Percentiles rank a stretch among this genome's conserved stretches.
phyloP scores from a whole-genome alignment of 2,888 invertebrate species.

The Dicyrtoma fusca region DNA sequence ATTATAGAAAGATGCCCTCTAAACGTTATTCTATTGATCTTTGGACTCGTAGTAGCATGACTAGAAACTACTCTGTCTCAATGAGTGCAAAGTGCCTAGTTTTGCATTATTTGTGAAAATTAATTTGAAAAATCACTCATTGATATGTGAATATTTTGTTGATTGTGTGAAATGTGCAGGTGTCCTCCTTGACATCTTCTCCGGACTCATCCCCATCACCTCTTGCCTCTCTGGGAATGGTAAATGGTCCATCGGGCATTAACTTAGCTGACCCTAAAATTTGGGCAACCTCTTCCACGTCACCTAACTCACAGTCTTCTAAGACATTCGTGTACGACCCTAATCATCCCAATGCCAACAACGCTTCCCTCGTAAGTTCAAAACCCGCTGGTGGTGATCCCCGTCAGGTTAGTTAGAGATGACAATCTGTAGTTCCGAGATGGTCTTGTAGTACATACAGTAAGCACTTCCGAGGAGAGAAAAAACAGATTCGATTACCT shows the following conservation, averaged over 20 bases:
- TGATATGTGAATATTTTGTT: no score
- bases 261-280: constrained; percentile 62
- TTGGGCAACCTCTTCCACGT: constrained; percentile 70
- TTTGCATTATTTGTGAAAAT: not conserved
- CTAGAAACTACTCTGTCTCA: no score
- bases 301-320: constrained; percentile 72
- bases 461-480: not conserved
- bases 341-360: constrained; percentile 48
- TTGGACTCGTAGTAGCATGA: no score
- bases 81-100: no score
- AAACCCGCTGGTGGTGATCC: constrained; percentile 57
- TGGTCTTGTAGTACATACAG: not conserved
- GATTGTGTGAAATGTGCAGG: no score
- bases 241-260: constrained; percentile 65
- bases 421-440: not conserved
- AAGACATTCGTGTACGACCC: constrained; percentile 76
- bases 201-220: constrained; percentile 90
- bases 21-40: not conserved
- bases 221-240: constrained; percentile 64
- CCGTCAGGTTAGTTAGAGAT: constrained; percentile 46
- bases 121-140: not conserved
- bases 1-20: not conserved
- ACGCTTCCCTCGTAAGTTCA: constrained; percentile 62
- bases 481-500: constrained; percentile 26
- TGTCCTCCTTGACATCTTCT: constrained; percentile 84